Base-by-base conservation (phyloP, 2,113 vertebrate genomes). In the Alexandromys fortis region DNA sequence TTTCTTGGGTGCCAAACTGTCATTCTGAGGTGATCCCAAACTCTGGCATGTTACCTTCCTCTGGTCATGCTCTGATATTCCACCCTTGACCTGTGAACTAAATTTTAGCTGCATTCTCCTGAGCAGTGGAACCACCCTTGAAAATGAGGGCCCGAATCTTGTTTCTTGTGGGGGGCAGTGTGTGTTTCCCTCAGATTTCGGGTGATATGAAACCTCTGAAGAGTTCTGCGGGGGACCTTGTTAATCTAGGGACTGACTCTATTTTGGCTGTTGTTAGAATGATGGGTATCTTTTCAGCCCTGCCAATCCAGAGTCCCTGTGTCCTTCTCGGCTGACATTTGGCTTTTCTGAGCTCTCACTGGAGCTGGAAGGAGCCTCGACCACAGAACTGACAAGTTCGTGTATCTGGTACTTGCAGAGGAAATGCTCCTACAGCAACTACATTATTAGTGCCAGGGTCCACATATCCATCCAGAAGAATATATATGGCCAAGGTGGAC, bases 1-100 rank as follows among this genome's bases (percentile, higher is more conserved):
- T 94, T 92, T 92, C 90, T 97, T 96, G 96, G 65, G 92, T 82
- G 67, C 21, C 93, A 76, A 88, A 73, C 85, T 95, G 72, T 88
- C 89, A 82, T 92, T 92, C n/a, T 94, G 86, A 67, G 52, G 90
- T 75, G n/a, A 30, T 45, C 85, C 85, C 26, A 81, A 45, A 26
- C 87, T 77, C 67, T 94, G 82, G 93, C n/a, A 86, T 61, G 76
- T 93, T 96, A 65, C 70, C 42, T 90, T 95, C 67, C 52, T 94
- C 38, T 72, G 77, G 67, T 45, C 38, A 92, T 72, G 68, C 49
- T 55, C 30, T n/a, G 21, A 30, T 55, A 35, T 8, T 21, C 47
- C 78, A 14, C 47, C 52, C 38, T 94, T 42, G 73, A 42, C 45
- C 19, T 58, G 45, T 61, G 38, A 82, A 55, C 42, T 4, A 33